phyloP scores from a whole-genome alignment of 2,113 vertebrate species.

The Cavia porcellus region DNA sequence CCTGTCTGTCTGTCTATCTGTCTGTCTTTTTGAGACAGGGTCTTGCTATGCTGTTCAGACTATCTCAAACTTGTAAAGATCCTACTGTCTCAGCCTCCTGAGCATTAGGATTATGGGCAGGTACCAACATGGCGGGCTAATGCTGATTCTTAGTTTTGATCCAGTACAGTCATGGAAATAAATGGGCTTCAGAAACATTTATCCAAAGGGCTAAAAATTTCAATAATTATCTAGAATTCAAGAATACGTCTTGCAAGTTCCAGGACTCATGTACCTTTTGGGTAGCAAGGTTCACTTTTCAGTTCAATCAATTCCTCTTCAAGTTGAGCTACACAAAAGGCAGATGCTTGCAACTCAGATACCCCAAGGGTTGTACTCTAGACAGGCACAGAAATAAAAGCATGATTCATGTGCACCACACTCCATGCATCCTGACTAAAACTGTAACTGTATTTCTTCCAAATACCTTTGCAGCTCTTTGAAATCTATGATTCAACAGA shows the following conservation, averaged over 20 bases:
- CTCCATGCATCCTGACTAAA: conserved; percentile 25
- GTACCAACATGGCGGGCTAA: neutral
- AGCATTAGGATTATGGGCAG: neutral
- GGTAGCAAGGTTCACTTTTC: conserved; percentile 41
- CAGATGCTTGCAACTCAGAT: conserved; percentile 52
- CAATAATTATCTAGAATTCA: conserved; percentile 34
- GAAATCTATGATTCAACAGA: conserved; percentile 56
- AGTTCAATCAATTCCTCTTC: conserved; percentile 60
- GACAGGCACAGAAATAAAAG: conserved; percentile 63
- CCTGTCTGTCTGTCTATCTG: too few relatives aligned
- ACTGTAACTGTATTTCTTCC: conserved; percentile 46
- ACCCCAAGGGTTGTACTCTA: conserved; percentile 34
- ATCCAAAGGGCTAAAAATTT: conserved; percentile 41
- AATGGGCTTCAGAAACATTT: conserved; percentile 3
- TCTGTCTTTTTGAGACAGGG: neutral
- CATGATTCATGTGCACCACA: conserved; percentile 51
- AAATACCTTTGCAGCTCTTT: conserved; percentile 53
- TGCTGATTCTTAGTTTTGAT: conserved; percentile 34
- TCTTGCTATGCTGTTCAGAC: neutral
- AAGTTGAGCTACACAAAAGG: conserved; percentile 24
- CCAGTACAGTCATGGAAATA: conserved; percentile 40
- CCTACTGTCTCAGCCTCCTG: neutral
- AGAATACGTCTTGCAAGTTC: conserved; percentile 34
- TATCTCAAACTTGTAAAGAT: neutral
- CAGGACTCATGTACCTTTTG: neutral